phyloP scores from a whole-genome alignment of 2,113 vertebrate genomes.

The Tor tambroides region DNA sequence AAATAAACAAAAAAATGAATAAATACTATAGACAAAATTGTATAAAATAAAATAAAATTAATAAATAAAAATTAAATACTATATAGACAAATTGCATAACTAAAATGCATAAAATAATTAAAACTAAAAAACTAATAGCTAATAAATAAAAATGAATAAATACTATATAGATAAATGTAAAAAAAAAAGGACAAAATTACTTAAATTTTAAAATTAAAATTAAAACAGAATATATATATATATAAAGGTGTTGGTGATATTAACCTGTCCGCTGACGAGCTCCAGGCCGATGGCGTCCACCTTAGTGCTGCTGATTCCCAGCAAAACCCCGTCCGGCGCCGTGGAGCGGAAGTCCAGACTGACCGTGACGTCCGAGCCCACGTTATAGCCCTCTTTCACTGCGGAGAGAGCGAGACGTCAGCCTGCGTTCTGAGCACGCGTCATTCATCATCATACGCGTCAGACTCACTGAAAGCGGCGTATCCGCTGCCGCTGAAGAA shows the following conservation, averaged over 20 bases:
- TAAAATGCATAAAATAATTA: too few relatives aligned
- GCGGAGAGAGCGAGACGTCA: conserved; percentile 4
- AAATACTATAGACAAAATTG: too few relatives aligned
- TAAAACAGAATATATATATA: too few relatives aligned
- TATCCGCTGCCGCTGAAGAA: conserved; percentile 91
- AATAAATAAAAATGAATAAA: too few relatives aligned
- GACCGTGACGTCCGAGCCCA: conserved; percentile 86
- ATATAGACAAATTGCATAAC: too few relatives aligned
- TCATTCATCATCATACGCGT: not conserved
- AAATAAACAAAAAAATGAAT: too few relatives aligned
- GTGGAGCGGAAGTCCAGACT: conserved; percentile 87
- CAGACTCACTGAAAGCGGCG: conserved; percentile 81
- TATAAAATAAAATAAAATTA: too few relatives aligned
- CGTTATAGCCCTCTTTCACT: conserved; percentile 92
- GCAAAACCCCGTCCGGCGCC: conserved; percentile 75
- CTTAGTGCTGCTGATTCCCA: conserved; percentile 91
- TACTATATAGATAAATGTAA: too few relatives aligned
- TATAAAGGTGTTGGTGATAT: not conserved
- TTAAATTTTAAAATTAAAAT: too few relatives aligned
- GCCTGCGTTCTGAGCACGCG: not conserved
- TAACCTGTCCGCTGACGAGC: conserved; percentile 89
- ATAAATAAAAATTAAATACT: too few relatives aligned
- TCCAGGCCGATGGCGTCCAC: conserved; percentile 93
- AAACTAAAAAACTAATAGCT: too few relatives aligned
- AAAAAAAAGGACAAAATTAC: too few relatives aligned